A percentile compares a stretch with the other conserved stretches of the same genome.
These are phyloP conservation scores for Ruditapes philippinarum DNA, from an alignment of 1,140 invertebrate genomes.

Conservation along the genomic window DNA sequence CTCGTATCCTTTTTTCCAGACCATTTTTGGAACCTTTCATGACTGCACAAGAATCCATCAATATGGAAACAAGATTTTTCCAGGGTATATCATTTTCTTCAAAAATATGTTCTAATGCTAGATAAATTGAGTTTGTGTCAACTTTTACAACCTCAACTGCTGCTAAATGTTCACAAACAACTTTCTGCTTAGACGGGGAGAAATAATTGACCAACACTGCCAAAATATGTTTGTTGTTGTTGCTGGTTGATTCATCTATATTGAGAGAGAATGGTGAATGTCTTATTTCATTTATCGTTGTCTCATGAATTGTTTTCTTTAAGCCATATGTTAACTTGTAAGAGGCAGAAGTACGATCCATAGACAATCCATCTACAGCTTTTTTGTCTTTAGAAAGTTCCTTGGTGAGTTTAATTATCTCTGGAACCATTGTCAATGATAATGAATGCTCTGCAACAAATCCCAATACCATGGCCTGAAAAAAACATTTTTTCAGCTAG, in stretches of 20 bases:
- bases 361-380: background rate
- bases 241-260: slow-evolving; percentile 10
- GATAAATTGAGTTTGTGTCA: slow-evolving; percentile 13
- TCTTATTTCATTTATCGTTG: background rate
- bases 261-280: background rate
- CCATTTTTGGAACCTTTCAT: slow-evolving; percentile 70
- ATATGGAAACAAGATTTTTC: slow-evolving; percentile 66
- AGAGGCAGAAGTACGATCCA: background rate
- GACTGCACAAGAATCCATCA: slow-evolving; percentile 69
- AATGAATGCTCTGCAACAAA: slow-evolving; percentile 23
- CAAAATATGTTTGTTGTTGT: slow-evolving; percentile 34
- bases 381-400: background rate
- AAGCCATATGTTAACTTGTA: slow-evolving; percentile 18
- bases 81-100: slow-evolving; percentile 44
- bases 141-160: slow-evolving; percentile 26
- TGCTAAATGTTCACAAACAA: slow-evolving; percentile 48
- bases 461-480: slow-evolving; percentile 33
- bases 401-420: background rate
- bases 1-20: slow-evolving; percentile 50
- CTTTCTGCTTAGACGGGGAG: background rate
- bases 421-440: background rate
- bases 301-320: background rate
- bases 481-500: no score
- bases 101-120: slow-evolving; percentile 20
- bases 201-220: slow-evolving; percentile 53